phyloP scores from a whole-genome alignment of 92 coral and sea anemone species.

The Phenganax stokvisi region DNA sequence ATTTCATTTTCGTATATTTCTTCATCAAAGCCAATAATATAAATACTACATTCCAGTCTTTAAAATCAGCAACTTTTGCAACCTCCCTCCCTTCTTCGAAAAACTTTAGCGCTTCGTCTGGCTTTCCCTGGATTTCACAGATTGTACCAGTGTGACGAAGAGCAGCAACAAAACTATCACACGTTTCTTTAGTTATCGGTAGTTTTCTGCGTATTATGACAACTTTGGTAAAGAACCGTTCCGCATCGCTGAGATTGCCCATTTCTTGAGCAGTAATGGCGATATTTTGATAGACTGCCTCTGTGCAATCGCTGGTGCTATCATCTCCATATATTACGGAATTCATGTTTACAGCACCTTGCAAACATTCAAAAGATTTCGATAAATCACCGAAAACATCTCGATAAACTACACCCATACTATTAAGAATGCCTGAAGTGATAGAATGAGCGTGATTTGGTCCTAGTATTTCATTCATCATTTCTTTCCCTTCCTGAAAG shows the following conservation, averaged over 20 bases:
- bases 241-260: conserved; percentile 3
- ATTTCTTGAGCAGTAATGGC: conserved; percentile 5
- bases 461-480: conserved; percentile 9
- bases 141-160: conserved; percentile 4
- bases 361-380: not conserved
- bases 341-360: conserved; percentile 10
- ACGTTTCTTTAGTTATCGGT: not conserved
- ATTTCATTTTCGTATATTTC: not conserved
- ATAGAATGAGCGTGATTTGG: not conserved
- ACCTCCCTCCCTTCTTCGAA: conserved; percentile 27
- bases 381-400: not conserved
- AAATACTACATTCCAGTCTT: not conserved
- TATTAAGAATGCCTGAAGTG: conserved; percentile 12
- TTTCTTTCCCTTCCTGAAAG: conserved; percentile 15
- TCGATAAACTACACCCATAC: conserved; percentile 22
- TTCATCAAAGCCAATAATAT: not conserved
- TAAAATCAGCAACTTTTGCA: not conserved
- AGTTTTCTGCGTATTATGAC: not conserved
- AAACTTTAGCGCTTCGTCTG: conserved; percentile 19
- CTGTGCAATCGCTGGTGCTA: not conserved
- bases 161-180: not conserved
- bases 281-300: conserved; percentile 9
- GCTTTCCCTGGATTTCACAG: conserved; percentile 21
- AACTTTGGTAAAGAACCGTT: not conserved
- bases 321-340: conserved; percentile 8